Base-by-base conservation (phyloP, 35 echinoderm and acorn worm species). In the Diadema setosum region DNA sequence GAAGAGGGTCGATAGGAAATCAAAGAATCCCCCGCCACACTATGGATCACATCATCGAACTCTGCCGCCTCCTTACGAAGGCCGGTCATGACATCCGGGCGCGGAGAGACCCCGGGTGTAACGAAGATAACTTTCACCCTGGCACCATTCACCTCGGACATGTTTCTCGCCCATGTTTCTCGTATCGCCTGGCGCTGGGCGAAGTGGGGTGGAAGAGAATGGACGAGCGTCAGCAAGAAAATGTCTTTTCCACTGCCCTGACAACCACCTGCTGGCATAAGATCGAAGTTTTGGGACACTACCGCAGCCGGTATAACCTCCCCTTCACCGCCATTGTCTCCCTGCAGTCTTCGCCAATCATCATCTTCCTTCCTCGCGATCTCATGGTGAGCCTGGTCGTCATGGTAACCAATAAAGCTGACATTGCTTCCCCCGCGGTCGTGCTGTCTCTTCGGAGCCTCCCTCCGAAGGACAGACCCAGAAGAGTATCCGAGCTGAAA, bases 141-240 rank as follows among this genome's bases (percentile, higher is more conserved):
- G 26, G 33, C 14, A n/a, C 73, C 73, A 44, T 5, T 41, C 0
- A 26, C 73, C 7, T 17, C 23, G 0, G 73, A 78, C 44, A 41
- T n/a, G 44, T 44, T 78, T 41, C 21, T 78, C 1, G 87, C 82
- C 95, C 95, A 97, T 2, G 95, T 97, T 57, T 59, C 67, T 4
- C 95, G 69, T 50, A 97, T 97, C 3, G 95, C 95, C 36, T 89
- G 70, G 2, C 95, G 44, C 25, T 90, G 87, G 37, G 87, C 75
- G 81, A 60, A 84, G 65, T 93, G 74, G 18, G 67, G 43, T 2
- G 91, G 95, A 40, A 89, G 63, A 0, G 91, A 82, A 45, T 83
- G 93, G 1, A 97, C 91, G n/a, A 97, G 83, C 18, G 91, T 91
- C 0, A 97, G 76, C 11, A 93, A 75, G 12, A 39, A 44, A 41